These are phyloP conservation scores for Tokudaia tokunoshimensis DNA, from an alignment of 2,797 vertebrate species.

Conservation along the genomic window DNA sequence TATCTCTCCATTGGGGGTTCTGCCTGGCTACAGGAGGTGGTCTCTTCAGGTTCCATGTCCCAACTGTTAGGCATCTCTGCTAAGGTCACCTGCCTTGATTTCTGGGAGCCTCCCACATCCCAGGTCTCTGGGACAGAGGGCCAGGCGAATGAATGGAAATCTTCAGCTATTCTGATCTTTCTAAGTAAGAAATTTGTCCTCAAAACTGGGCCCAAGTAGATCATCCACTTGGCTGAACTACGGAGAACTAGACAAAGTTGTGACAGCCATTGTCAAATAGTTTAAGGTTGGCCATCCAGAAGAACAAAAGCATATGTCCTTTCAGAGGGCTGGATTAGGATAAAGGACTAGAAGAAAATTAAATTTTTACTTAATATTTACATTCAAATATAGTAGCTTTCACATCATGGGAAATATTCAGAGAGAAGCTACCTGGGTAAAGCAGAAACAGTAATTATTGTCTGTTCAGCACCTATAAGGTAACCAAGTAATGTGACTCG, in stretches of 20 bases:
- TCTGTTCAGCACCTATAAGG: neutral
- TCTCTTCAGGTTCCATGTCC: neutral
- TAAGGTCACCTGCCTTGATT: neutral
- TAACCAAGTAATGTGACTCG: neutral
- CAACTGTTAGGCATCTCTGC: neutral
- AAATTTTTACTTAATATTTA: neutral
- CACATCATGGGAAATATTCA: neutral
- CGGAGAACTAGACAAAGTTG: neutral
- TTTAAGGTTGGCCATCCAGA: neutral
- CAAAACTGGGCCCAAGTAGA: neutral
- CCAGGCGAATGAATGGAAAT: neutral
- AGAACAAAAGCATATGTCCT: neutral
- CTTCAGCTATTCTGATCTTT: neutral
- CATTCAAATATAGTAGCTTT: neutral
- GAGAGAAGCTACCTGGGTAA: constrained; percentile 4
- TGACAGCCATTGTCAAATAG: neutral
- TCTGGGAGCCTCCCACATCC: neutral
- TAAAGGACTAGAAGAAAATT: neutral
- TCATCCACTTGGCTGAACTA: neutral
- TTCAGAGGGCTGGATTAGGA: neutral
- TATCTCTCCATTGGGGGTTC: neutral
- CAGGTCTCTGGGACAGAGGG: neutral
- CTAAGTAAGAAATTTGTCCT: neutral
- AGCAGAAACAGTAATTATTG: neutral
- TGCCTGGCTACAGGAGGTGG: neutral